Evolutionary conservation across 2,888 invertebrate genomes (phyloP).

Genomic region (Conus canariensis): DNA sequence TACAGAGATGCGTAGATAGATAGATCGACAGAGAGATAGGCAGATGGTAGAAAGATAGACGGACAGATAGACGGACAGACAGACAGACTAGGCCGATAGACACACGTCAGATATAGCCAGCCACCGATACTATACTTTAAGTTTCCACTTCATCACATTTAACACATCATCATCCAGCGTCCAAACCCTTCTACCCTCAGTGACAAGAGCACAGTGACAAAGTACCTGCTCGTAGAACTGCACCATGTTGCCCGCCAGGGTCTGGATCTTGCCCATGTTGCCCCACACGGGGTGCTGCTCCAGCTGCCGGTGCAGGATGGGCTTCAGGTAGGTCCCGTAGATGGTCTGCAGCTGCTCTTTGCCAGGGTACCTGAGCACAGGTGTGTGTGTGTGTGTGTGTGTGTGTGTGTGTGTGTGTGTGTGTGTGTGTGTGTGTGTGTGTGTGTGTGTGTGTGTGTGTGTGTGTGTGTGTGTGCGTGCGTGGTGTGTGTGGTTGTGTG

Average conservation of each 20-base stretch:
- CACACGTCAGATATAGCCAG: too few species aligned
- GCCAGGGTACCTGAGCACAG: constrained; percentile 84
- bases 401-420: background rate
- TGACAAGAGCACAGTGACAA: too few species aligned
- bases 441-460: background rate
- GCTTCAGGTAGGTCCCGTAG: constrained; percentile 82
- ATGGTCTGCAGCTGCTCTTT: constrained; percentile 86
- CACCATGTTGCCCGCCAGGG: constrained; percentile 84
- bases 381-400: background rate
- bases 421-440: background rate
- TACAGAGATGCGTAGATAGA: too few species aligned
- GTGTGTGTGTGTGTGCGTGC: background rate
- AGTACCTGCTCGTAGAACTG: constrained; percentile 85
- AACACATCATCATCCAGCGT: too few species aligned
- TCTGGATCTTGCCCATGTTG: constrained; percentile 81
- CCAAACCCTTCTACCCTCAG: too few species aligned
- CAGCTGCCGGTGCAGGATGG: constrained; percentile 80
- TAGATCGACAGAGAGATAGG: too few species aligned
- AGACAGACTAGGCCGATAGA: too few species aligned
- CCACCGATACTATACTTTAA: too few species aligned
- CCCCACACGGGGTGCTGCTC: constrained; percentile 81
- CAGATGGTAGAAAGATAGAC: too few species aligned
- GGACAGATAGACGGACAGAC: too few species aligned
- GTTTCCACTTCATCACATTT: too few species aligned
- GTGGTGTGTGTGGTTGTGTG: too few species aligned